A percentile compares a stretch with the other conserved stretches of the same genome.
Conservation (phyloP, 2,113 vertebrate species). For the Ceyx margarethae region DNA sequence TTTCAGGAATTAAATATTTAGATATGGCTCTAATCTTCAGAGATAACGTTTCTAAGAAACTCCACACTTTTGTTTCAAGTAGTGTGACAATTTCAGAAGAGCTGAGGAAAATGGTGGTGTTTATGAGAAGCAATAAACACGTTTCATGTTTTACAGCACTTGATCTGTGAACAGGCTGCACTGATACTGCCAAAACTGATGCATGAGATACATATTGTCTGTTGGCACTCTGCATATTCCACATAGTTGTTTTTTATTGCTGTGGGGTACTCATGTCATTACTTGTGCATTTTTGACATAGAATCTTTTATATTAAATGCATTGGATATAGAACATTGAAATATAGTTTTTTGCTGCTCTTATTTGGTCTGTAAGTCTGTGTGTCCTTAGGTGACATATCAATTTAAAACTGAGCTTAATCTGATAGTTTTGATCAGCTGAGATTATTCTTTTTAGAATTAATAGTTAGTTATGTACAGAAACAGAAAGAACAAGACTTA, state of each 20-base stretch:
- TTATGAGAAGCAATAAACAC: neutral
- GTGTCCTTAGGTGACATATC: neutral
- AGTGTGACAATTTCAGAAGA: neutral
- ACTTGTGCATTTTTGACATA: neutral
- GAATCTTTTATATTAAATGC: neutral
- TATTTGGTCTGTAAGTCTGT: neutral
- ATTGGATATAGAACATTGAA: neutral
- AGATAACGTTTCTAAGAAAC: neutral
- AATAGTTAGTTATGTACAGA: neutral
- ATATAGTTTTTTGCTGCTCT: neutral
- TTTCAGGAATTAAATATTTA: neutral
- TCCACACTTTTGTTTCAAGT: neutral
- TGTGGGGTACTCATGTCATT: neutral
- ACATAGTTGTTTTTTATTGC: neutral
- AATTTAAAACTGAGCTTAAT: neutral
- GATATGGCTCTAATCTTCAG: neutral
- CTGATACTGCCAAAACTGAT: neutral
- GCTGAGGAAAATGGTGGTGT: neutral
- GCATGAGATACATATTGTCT: neutral
- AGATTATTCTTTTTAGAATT: neutral
- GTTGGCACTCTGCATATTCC: neutral
- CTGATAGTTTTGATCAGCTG: neutral
- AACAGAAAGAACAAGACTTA: neutral
- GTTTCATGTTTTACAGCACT: neutral
- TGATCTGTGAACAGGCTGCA: neutral